phyloP scores from a whole-genome alignment of 2,888 invertebrate species.

The Venusia cambrica region DNA sequence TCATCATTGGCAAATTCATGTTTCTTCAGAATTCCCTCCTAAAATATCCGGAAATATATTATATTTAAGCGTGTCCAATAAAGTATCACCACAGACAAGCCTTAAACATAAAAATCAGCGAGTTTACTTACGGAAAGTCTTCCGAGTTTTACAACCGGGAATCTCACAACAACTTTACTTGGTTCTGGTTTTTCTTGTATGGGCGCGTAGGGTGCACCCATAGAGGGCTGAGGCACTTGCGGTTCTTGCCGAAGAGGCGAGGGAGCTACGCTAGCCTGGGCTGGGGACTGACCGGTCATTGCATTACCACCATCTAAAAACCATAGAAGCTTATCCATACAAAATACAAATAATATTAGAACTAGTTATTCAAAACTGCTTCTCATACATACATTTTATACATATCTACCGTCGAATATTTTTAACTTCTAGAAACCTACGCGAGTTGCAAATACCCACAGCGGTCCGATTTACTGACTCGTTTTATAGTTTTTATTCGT shows the following conservation, averaged over 20 bases:
- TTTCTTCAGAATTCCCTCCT: conserved; percentile 74
- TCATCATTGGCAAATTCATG: conserved; percentile 61
- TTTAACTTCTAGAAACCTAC: no score
- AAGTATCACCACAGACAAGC: no score
- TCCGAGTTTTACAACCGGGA: conserved; percentile 74
- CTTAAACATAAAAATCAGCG: no score
- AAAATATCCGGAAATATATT: conserved; percentile 22
- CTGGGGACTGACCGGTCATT: conserved; percentile 80
- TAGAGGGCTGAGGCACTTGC: conserved; percentile 74
- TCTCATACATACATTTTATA: no score
- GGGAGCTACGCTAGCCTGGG: conserved; percentile 83
- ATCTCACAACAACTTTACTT: conserved; percentile 56
- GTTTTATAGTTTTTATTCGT: no score
- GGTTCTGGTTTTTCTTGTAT: conserved; percentile 60
- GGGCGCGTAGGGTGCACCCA: conserved; percentile 68
- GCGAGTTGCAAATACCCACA: no score
- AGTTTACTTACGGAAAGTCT: conserved; percentile 74
- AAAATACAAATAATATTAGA: no score
- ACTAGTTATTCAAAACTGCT: no score
- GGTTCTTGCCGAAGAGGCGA: conserved; percentile 75
- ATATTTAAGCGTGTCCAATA: background rate
- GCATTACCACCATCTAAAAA: conserved; percentile 57
- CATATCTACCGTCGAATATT: no score
- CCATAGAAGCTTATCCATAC: no score
- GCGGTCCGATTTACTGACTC: no score